Evolutionary conservation across 2,113 vertebrate genomes (phyloP).

Genomic region (Geococcyx californianus): DNA sequence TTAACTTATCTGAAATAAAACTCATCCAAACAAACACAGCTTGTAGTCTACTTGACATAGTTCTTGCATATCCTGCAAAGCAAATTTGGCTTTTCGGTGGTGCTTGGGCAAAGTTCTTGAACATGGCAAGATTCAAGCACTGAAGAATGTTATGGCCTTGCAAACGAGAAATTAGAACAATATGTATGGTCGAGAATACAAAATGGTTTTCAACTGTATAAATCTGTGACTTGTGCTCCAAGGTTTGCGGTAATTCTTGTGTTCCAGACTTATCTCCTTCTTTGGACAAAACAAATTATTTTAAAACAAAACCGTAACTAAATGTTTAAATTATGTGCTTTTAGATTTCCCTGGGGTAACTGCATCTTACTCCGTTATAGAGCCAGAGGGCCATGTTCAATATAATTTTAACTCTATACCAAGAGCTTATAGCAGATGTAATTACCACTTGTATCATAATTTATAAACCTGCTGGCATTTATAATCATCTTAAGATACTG

Average conservation of each 20-base stretch:
- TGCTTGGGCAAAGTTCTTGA: background rate
- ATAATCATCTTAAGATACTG: background rate
- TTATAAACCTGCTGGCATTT: background rate
- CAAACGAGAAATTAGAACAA: background rate
- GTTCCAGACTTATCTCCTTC: background rate
- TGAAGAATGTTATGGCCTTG: background rate
- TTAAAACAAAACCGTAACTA: background rate
- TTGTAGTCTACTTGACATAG: background rate
- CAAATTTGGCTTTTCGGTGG: background rate
- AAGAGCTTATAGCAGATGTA: background rate
- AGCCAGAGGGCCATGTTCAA: background rate
- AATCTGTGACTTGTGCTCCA: background rate
- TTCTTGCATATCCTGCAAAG: background rate
- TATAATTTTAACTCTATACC: background rate
- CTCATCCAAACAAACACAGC: background rate
- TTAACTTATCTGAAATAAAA: background rate
- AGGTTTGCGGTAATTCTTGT: background rate
- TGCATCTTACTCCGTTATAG: background rate
- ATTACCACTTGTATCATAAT: constrained; percentile 7
- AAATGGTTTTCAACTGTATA: background rate
- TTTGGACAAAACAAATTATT: background rate
- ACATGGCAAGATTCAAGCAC: background rate
- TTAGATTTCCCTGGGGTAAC: background rate
- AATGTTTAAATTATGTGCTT: background rate
- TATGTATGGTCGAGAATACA: background rate